These are phyloP conservation scores for Cranoglanis bouderius DNA, from an alignment of 2,113 vertebrate species.

Conservation along the genomic window DNA sequence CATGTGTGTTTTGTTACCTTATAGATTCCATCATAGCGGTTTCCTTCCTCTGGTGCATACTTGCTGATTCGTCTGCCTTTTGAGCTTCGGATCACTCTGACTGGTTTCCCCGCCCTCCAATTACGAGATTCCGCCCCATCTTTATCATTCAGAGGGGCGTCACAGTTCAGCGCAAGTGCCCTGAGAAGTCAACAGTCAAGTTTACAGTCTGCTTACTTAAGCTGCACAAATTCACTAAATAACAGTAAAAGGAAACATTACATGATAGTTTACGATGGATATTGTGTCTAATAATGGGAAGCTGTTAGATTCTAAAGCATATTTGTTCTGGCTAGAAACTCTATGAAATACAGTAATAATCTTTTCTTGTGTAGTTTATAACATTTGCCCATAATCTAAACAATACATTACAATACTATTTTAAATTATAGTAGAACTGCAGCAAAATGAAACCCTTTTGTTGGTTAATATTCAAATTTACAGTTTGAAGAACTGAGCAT, in stretches of 20 bases:
- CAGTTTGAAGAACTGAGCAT: background rate
- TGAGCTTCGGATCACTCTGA: conserved; percentile 95
- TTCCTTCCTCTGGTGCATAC: conserved; percentile 97
- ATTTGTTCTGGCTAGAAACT: background rate
- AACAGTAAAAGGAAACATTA: background rate
- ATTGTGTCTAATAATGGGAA: background rate
- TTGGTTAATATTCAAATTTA: background rate
- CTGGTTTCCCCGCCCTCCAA: conserved; percentile 96
- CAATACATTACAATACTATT: background rate
- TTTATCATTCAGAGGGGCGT: conserved; percentile 96
- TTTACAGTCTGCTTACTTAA: background rate
- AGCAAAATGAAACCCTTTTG: background rate
- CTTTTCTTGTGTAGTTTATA: background rate
- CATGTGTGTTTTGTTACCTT: conserved; percentile 77
- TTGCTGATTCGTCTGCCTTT: conserved; percentile 98
- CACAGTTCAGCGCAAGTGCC: conserved; percentile 97
- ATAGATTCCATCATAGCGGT: conserved; percentile 98
- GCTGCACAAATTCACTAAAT: background rate
- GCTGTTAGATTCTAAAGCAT: background rate
- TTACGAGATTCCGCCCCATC: conserved; percentile 96
- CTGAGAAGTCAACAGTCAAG: conserved; percentile 66
- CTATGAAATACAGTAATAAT: background rate
- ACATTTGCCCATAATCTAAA: background rate
- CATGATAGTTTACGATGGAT: background rate
- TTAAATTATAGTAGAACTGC: background rate